Conservation (phyloP, 53 echinoderm and acorn worm genomes). For the Echinarachnius parma region DNA sequence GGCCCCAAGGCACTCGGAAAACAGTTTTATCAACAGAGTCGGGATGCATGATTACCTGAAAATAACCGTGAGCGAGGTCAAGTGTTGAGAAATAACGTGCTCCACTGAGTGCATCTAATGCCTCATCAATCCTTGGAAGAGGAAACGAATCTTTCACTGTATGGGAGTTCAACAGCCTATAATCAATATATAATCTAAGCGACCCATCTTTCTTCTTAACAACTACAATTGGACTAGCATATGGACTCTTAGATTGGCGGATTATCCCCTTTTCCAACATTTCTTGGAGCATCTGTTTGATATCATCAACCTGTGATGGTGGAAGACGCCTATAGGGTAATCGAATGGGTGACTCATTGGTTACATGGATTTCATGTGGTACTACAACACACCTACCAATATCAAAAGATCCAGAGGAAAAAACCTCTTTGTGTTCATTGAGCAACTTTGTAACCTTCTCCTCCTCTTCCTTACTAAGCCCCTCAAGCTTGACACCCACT, state of each 20-base stretch:
- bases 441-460: background rate
- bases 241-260: constrained; percentile 41
- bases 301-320: constrained; percentile 19
- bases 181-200: constrained; percentile 46
- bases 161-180: constrained; percentile 29
- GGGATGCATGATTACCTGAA: constrained; percentile 39
- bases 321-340: constrained; percentile 22
- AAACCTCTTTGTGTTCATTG: background rate
- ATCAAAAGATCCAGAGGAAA: constrained; percentile 33
- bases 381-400: constrained; percentile 38
- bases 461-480: constrained; percentile 16
- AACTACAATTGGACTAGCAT: constrained; percentile 51
- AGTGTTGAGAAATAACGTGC: constrained; percentile 47
- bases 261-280: constrained; percentile 47
- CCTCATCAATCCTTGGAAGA: constrained; percentile 64
- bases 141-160: constrained; percentile 49
- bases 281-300: constrained; percentile 47
- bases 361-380: constrained; percentile 8
- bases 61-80: constrained; percentile 58
- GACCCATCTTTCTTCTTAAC: constrained; percentile 44
- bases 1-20: constrained; percentile 59
- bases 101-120: constrained; percentile 47
- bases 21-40: constrained; percentile 57
- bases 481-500: constrained; percentile 29
- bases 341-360: constrained; percentile 12